Evolutionary conservation across 2,888 invertebrate genomes (phyloP).

Genomic region (Bhutanitis thaidina): DNA sequence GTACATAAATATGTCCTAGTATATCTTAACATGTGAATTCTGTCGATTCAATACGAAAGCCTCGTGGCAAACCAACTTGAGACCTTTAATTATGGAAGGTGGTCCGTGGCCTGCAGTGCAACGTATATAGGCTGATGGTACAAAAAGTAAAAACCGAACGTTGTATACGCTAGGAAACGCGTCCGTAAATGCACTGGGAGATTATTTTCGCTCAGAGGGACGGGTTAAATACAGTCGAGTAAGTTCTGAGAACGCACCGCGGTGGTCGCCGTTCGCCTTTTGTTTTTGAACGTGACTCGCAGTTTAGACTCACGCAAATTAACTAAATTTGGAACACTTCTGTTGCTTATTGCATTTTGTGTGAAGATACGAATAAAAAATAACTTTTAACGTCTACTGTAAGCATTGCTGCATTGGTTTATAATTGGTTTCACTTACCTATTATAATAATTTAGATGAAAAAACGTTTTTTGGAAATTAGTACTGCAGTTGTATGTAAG

Average conservation of each 20-base stretch:
- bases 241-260: slow-evolving; percentile 56
- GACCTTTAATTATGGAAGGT: slow-evolving; percentile 15
- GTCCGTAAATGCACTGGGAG: slow-evolving; percentile 31
- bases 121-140: slow-evolving; percentile 11
- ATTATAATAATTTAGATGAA: too few species aligned
- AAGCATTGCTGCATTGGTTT: not conserved
- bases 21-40: slow-evolving; percentile 14
- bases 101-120: slow-evolving; percentile 12
- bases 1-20: too few species aligned
- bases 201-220: slow-evolving; percentile 39
- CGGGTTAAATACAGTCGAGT: slow-evolving; percentile 47
- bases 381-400: not conserved
- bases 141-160: slow-evolving; percentile 19
- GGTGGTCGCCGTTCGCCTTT: slow-evolving; percentile 61
- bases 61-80: not conserved
- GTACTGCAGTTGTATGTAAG: too few species aligned
- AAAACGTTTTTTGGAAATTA: too few species aligned
- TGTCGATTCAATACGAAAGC: not conserved
- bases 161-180: slow-evolving; percentile 34
- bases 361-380: slow-evolving; percentile 24
- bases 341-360: slow-evolving; percentile 32
- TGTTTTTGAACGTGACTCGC: slow-evolving; percentile 71
- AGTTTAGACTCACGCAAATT: slow-evolving; percentile 66
- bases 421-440: too few species aligned
- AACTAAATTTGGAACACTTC: slow-evolving; percentile 59